Percentiles rank a stretch among this genome's conserved stretches.
These are phyloP conservation scores for Drosophila setifemur DNA, from an alignment of 1,140 invertebrate species.

Conservation along the genomic window DNA sequence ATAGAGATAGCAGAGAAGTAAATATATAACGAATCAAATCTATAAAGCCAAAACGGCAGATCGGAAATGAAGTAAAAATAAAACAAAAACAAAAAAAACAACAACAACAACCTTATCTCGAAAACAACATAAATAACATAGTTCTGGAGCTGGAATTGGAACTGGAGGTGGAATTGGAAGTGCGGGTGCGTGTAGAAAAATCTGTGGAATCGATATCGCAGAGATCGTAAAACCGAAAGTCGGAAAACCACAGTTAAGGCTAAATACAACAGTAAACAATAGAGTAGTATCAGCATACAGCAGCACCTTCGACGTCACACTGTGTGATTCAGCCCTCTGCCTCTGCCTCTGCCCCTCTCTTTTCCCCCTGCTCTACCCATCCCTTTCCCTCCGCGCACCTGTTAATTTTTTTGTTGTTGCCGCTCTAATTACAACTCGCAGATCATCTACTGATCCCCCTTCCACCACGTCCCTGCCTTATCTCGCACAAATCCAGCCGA, in stretches of 20 bases:
- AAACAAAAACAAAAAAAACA: conserved; percentile 25
- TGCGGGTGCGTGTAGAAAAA: conserved; percentile 6
- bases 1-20: background rate
- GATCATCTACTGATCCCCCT: conserved; percentile 25
- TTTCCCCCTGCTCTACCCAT: background rate
- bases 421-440: conserved; percentile 62
- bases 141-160: conserved; percentile 19
- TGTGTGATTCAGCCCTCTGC: conserved; percentile 34
- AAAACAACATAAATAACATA: conserved; percentile 59
- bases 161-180: background rate
- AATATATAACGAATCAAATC: conserved; percentile 14
- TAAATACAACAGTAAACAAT: background rate
- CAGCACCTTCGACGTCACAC: conserved; percentile 26
- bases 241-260: background rate
- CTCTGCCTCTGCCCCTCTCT: conserved; percentile 1
- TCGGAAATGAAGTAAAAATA: conserved; percentile 51
- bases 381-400: conserved; percentile 19
- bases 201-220: conserved; percentile 22
- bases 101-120: conserved; percentile 11
- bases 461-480: conserved; percentile 1
- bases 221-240: conserved; percentile 46
- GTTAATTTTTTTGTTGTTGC: conserved; percentile 57
- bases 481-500: conserved; percentile 13
- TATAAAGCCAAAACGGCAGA: conserved; percentile 39
- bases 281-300: conserved; percentile 4